These are phyloP conservation scores for Eremobia ochroleuca DNA, from an alignment of 2,888 invertebrate genomes.

Conservation along the genomic window DNA sequence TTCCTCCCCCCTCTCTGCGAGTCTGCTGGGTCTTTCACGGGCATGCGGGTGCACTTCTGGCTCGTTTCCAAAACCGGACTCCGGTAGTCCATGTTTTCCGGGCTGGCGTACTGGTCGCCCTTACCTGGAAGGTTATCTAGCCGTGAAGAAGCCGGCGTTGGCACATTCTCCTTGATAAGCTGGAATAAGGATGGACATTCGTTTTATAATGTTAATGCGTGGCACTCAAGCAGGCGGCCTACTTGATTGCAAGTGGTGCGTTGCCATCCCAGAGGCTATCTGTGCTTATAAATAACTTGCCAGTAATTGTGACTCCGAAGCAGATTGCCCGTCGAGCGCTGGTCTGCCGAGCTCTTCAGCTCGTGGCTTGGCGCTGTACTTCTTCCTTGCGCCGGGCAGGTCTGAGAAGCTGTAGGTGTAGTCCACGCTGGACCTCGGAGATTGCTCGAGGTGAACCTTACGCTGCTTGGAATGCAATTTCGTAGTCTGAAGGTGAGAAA, in stretches of 20 bases:
- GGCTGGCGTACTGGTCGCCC: slow-evolving; percentile 57
- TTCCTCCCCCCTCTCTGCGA: slow-evolving; percentile 7
- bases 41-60: slow-evolving; percentile 25
- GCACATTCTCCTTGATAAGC: slow-evolving; percentile 68
- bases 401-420: slow-evolving; percentile 75
- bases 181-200: slow-evolving; percentile 32
- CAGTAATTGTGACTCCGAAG: slow-evolving; percentile 78
- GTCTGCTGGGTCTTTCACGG: background rate
- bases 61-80: slow-evolving; percentile 33
- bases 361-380: slow-evolving; percentile 23
- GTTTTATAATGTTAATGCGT: background rate
- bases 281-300: slow-evolving; percentile 57
- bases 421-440: slow-evolving; percentile 67
- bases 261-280: background rate
- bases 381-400: slow-evolving; percentile 48
- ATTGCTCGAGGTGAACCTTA: slow-evolving; percentile 57
- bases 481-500: slow-evolving; percentile 37
- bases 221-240: background rate
- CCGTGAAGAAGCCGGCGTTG: slow-evolving; percentile 24
- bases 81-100: slow-evolving; percentile 56
- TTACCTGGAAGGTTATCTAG: slow-evolving; percentile 57
- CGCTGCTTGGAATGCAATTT: slow-evolving; percentile 64
- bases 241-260: background rate
- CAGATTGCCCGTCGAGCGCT: slow-evolving; percentile 70
- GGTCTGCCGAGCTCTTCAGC: slow-evolving; percentile 53